Percentiles rank a stretch among this genome's conserved stretches.
Evolutionary conservation across 2,797 vertebrate genomes (phyloP).

Genomic region (Phoeniculus purpureus): DNA sequence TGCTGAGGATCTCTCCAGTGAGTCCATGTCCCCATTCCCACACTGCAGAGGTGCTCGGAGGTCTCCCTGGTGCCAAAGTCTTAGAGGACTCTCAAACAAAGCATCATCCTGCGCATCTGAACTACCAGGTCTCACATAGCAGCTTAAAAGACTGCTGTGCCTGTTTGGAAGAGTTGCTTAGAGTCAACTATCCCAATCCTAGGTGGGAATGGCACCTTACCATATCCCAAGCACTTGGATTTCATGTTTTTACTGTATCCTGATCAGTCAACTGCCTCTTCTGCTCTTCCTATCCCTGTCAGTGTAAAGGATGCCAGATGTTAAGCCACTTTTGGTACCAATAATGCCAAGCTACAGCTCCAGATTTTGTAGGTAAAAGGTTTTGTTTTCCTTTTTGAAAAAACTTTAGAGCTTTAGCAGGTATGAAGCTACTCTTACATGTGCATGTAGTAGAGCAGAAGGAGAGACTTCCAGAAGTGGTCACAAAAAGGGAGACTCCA

Average conservation of each 20-base stretch:
- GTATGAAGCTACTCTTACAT: background rate
- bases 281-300: background rate
- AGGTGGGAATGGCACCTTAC: background rate
- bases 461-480: background rate
- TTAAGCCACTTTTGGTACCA: background rate
- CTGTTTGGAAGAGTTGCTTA: background rate
- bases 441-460: background rate
- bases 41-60: background rate
- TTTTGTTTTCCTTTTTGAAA: background rate
- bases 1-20: background rate
- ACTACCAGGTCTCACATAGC: background rate
- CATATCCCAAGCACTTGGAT: background rate
- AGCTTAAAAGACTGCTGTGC: background rate
- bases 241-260: background rate
- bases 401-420: background rate
- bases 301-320: background rate
- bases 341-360: background rate
- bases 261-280: background rate
- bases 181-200: background rate
- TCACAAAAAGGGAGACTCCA: slow-evolving; percentile 36
- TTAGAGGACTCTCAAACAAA: background rate
- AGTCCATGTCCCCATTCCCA: background rate
- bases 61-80: background rate
- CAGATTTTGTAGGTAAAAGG: background rate
- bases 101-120: background rate